These are phyloP conservation scores for Platichthys flesus DNA, from an alignment of 2,113 vertebrate species.

Conservation along the genomic window DNA sequence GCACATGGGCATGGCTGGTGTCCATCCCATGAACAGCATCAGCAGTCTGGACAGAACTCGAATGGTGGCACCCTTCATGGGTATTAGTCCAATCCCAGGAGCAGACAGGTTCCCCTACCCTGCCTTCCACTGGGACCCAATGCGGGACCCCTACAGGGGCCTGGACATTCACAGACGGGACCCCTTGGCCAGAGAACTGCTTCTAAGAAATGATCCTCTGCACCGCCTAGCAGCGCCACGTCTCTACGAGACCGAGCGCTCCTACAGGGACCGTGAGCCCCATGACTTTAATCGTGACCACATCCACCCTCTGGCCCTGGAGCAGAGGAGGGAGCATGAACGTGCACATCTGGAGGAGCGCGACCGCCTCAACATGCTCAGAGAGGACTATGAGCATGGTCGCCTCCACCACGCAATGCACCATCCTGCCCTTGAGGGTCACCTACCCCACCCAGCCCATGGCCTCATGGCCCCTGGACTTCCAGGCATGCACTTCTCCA, in stretches of 20 bases:
- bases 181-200: constrained; percentile 86
- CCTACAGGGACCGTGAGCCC: constrained; percentile 93
- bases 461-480: constrained; percentile 90
- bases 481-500: constrained; percentile 96
- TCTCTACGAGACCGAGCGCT: constrained; percentile 91
- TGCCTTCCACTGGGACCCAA: constrained; percentile 97
- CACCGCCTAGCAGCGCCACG: constrained; percentile 89
- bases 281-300: constrained; percentile 93
- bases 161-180: constrained; percentile 91
- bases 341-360: constrained; percentile 90
- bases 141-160: constrained; percentile 94
- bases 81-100: constrained; percentile 94
- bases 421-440: constrained; percentile 89
- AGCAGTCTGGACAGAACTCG: constrained; percentile 94
- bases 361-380: constrained; percentile 91
- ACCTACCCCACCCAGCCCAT: constrained; percentile 90
- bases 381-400: constrained; percentile 94
- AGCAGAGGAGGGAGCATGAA: constrained; percentile 92
- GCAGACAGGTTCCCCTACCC: constrained; percentile 96
- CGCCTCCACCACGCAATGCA: constrained; percentile 90
- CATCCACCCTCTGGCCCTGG: constrained; percentile 86
- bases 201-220: constrained; percentile 91
- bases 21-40: constrained; percentile 94
- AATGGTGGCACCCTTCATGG: constrained; percentile 97
- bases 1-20: constrained; percentile 89